Evolutionary conservation across 2,888 invertebrate species (phyloP).

Genomic region (Leptinotarsa peninsularis): DNA sequence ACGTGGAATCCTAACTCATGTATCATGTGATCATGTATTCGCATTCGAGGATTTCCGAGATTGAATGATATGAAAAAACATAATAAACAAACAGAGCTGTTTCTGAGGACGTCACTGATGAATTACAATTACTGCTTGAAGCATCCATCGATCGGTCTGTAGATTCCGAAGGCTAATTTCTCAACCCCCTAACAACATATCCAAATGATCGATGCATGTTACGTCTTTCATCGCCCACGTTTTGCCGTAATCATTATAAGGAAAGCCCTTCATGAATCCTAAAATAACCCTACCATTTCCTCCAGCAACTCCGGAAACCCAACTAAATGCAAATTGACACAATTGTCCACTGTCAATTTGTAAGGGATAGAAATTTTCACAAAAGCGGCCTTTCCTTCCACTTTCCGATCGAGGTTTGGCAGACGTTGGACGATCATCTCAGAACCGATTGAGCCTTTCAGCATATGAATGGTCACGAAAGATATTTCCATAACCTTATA

Average conservation of each 20-base stretch:
- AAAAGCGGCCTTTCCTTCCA: slow-evolving; percentile 30
- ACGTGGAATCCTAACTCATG: too few species aligned
- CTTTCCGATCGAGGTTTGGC: slow-evolving; percentile 33
- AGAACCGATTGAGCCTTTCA: slow-evolving; percentile 41
- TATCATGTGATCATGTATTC: too few species aligned
- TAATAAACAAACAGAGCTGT: too few species aligned
- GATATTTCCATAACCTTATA: slow-evolving; percentile 44
- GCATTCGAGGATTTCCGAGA: too few species aligned
- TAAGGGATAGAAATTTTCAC: slow-evolving; percentile 38
- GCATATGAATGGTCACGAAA: slow-evolving; percentile 44
- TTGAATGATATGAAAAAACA: too few species aligned
- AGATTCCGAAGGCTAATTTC: too few species aligned
- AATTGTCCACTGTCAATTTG: slow-evolving; percentile 42
- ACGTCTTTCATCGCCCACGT: not conserved
- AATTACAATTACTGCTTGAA: too few species aligned
- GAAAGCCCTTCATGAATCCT: slow-evolving; percentile 14
- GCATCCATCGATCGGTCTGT: too few species aligned
- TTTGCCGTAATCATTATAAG: not conserved
- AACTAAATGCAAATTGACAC: slow-evolving; percentile 35
- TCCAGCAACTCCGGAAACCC: slow-evolving; percentile 17
- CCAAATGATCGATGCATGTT: not conserved
- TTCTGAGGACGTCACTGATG: too few species aligned
- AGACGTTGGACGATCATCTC: slow-evolving; percentile 36
- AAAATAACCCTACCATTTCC: slow-evolving; percentile 14
- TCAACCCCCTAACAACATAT: not conserved